Conservation (phyloP, 2,888 invertebrate genomes). For the Plagodis pulveraria region DNA sequence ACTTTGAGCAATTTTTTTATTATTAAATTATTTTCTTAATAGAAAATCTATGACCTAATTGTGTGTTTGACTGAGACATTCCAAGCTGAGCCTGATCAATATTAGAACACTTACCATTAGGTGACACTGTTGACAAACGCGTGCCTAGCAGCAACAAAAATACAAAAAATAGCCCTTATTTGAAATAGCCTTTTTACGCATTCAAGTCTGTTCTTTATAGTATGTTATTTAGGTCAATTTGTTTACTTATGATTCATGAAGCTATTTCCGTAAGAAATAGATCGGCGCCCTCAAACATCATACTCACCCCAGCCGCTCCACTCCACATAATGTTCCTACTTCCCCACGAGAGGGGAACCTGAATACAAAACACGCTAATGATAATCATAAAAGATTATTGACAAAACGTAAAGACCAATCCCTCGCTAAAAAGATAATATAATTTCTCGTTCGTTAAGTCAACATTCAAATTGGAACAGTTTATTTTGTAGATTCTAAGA, state of each 20-base stretch:
- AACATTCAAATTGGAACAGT: conserved; percentile 3
- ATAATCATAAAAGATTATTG: conserved; percentile 58
- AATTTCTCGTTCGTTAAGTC: conserved; percentile 10
- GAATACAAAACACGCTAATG: conserved; percentile 64
- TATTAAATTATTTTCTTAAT: too few relatives aligned
- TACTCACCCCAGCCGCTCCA: conserved; percentile 14
- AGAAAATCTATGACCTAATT: too few relatives aligned
- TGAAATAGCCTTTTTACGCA: conserved; percentile 7
- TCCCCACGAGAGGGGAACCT: conserved; percentile 35
- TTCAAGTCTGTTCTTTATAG: conserved; percentile 22
- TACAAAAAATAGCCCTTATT: conserved; percentile 1
- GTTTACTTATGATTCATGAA: conserved; percentile 28
- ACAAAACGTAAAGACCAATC: conserved; percentile 45
- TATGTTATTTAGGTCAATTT: conserved; percentile 24
- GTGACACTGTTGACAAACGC: too few relatives aligned
- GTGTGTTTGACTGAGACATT: too few relatives aligned
- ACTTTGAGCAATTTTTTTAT: too few relatives aligned
- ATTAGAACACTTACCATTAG: too few relatives aligned
- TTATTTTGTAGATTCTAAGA: conserved; percentile 3
- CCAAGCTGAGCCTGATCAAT: too few relatives aligned
- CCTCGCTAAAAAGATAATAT: conserved; percentile 33
- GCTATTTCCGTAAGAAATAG: conserved; percentile 28
- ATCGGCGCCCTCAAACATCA: conserved; percentile 26
- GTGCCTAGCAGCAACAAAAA: too few relatives aligned
- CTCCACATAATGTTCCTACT: conserved; percentile 16